phyloP scores from a whole-genome alignment of 2,888 invertebrate species.

The Agrochola lychnidis region DNA sequence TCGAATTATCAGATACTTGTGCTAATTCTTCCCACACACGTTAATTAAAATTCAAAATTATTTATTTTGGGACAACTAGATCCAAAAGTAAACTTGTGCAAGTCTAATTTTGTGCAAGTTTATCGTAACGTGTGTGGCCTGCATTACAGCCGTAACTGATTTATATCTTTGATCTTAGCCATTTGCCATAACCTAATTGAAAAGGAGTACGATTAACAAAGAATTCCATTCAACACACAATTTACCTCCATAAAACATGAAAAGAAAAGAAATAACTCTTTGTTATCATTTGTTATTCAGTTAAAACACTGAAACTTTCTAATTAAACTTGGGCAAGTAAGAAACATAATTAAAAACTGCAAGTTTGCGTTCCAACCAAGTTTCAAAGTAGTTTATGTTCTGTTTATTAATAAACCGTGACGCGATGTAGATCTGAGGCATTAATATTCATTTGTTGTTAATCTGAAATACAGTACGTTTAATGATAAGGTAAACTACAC shows the following conservation, averaged over 20 bases:
- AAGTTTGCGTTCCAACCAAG: slow-evolving; percentile 30
- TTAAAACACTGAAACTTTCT: slow-evolving; percentile 36
- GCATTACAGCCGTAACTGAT: neutral
- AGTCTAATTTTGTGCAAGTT: too few species aligned
- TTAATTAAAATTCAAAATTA: too few species aligned
- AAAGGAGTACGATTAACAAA: neutral
- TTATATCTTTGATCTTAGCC: neutral
- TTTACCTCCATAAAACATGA: neutral
- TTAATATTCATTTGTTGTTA: slow-evolving; percentile 57
- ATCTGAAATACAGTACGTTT: slow-evolving; percentile 38
- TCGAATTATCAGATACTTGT: too few species aligned
- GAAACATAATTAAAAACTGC: slow-evolving; percentile 25
- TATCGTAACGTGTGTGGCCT: too few species aligned
- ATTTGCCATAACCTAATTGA: neutral
- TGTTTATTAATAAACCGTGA: slow-evolving; percentile 48
- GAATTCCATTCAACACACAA: neutral
- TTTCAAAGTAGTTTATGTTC: slow-evolving; percentile 54
- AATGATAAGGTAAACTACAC: slow-evolving; percentile 18
- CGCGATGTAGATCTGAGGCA: slow-evolving; percentile 26
- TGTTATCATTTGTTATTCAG: slow-evolving; percentile 38
- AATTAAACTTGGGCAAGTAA: slow-evolving; percentile 30
- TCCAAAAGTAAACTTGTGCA: too few species aligned
- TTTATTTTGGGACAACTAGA: too few species aligned
- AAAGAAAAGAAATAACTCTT: slow-evolving; percentile 7
- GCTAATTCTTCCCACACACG: too few species aligned